Evolutionary conservation across 2,113 vertebrate species (phyloP), one percentile per base, ranked within the genome.

Genomic region (Rhabdomys dilectus): DNA sequence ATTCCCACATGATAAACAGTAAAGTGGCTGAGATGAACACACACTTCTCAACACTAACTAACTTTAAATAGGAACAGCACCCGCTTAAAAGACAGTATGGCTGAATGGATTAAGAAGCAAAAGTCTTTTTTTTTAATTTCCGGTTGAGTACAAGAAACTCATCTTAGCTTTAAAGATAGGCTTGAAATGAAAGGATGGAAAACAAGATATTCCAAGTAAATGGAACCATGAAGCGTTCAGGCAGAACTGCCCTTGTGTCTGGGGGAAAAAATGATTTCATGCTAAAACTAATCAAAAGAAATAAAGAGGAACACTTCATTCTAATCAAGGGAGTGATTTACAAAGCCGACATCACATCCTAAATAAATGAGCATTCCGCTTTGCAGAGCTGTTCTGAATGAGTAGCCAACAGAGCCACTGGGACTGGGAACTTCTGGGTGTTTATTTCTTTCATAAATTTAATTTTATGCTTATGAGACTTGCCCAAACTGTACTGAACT

Each of bases 381-480:
- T 89, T 56, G 22, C 36, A 34, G 0, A 10, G 72, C n/a, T 3
- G 0, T 88, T 45, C 62, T 26, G 26, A 89, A 77, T 36, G 45
- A 95, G 80, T 3, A 26, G 15, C 0, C 64, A 64, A 89, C 22
- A 85, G 1, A 70, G 4, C 6, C 39, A 88, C 2, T 21, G 36
- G 31, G 66, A 8, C 15, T 13, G 62, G 92, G 82, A 78, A 60
- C 19, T 5, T 76, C 53, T 0, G 5, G 29, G 17, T 93, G 12
- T n/a, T 91, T 53, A 85, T 89, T 85, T 88, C 42, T 51, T 91
- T 91, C 48, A 80, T 34, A 86, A 78, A 96, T 77, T 96, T 66
- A 64, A 31, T 92, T 95, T 70, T 80, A 80, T 88, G 72, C 16
- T 88, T 97, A 56, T 60, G 45, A 93, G 66, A 81, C 21, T 66